phyloP scores from a whole-genome alignment of 2,797 vertebrate genomes.

The Poeciliopsis turneri region DNA sequence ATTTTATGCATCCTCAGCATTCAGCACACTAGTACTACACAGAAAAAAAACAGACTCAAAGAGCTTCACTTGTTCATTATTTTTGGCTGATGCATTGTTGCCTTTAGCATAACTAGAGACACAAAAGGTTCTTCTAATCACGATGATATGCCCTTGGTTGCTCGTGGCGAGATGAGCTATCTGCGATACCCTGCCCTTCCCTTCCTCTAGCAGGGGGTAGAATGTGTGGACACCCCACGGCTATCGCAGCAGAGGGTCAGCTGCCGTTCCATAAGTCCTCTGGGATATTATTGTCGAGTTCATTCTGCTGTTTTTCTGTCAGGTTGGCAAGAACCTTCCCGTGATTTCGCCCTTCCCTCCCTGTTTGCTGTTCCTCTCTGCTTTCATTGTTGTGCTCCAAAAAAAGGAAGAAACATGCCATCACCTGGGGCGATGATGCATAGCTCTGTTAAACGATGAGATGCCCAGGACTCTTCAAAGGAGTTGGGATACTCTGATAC shows the following conservation, averaged over 20 bases:
- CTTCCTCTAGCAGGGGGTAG: slow-evolving; percentile 48
- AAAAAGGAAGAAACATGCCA: slow-evolving; percentile 50
- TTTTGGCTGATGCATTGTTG: slow-evolving; percentile 36
- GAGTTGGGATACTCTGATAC: slow-evolving; percentile 47
- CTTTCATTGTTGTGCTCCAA: slow-evolving; percentile 45
- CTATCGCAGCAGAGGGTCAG: slow-evolving; percentile 52
- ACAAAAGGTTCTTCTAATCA: slow-evolving; percentile 26
- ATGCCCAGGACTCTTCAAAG: slow-evolving; percentile 47
- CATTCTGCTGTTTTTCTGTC: slow-evolving; percentile 32
- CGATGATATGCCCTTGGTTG: background rate
- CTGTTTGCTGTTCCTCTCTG: slow-evolving; percentile 35
- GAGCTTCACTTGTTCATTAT: slow-evolving; percentile 18
- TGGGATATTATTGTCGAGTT: slow-evolving; percentile 32
- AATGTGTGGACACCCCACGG: slow-evolving; percentile 37
- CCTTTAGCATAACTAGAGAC: slow-evolving; percentile 29
- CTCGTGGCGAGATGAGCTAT: slow-evolving; percentile 32
- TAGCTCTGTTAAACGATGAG: slow-evolving; percentile 70
- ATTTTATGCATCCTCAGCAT: background rate
- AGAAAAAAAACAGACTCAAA: background rate
- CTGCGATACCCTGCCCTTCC: slow-evolving; percentile 33
- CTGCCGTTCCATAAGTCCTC: slow-evolving; percentile 49
- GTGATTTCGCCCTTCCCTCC: slow-evolving; percentile 63
- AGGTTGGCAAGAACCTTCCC: slow-evolving; percentile 48
- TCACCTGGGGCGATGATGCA: slow-evolving; percentile 65
- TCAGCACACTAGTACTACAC: background rate